Percentiles rank a stretch among this genome's conserved stretches.
These are phyloP conservation scores for Hylia prasina DNA, from an alignment of 2,113 vertebrate genomes.

Conservation along the genomic window DNA sequence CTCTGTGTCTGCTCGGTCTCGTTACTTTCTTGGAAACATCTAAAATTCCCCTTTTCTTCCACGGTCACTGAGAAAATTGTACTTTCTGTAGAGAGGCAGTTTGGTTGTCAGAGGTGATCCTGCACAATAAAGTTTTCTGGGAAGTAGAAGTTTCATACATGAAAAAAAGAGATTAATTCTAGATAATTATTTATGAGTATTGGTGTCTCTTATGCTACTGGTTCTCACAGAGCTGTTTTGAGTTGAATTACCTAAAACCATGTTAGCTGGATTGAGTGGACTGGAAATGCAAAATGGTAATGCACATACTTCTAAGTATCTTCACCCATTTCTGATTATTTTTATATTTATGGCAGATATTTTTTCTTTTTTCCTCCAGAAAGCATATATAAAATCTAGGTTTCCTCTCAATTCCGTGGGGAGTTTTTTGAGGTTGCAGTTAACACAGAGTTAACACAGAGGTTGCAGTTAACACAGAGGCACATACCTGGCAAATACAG, in stretches of 20 bases:
- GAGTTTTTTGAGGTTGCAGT: neutral
- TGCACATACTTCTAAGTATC: neutral
- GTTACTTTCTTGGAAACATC: neutral
- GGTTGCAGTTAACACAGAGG: neutral
- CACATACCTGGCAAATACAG: neutral
- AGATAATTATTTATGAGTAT: neutral
- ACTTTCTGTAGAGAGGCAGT: neutral
- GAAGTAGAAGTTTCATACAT: neutral
- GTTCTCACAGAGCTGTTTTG: neutral
- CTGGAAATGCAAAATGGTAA: neutral
- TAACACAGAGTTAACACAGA: neutral
- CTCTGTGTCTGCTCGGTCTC: neutral
- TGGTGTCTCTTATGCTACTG: neutral
- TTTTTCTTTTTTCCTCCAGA: neutral
- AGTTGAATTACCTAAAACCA: accelerated
- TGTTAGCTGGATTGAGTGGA: neutral
- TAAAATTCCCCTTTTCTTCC: neutral
- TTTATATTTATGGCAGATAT: neutral
- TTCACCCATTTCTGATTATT: neutral
- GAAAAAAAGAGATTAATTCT: neutral
- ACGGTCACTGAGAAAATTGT: neutral
- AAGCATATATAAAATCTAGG: neutral
- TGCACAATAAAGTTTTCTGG: neutral
- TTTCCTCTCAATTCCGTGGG: neutral
- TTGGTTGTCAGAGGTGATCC: neutral